phyloP scores from a whole-genome alignment of 2,113 vertebrate species.

The Bufo gargarizans region DNA sequence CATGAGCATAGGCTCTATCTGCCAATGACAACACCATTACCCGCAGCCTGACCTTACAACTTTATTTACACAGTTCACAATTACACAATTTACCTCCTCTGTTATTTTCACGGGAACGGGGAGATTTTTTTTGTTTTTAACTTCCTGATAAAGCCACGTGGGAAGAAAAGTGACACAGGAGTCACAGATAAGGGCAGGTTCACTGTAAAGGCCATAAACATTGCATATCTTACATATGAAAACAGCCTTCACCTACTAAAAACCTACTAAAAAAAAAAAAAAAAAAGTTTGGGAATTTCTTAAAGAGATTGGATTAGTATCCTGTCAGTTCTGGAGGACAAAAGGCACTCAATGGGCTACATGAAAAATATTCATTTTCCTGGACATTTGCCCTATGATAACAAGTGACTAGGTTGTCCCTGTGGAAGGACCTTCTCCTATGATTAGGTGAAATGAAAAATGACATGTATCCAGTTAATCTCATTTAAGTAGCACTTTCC shows the following conservation, averaged over 20 bases:
- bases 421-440: background rate
- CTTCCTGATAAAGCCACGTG: background rate
- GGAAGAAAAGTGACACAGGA: background rate
- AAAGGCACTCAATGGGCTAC: too few species aligned
- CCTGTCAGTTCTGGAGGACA: too few species aligned
- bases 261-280: too few species aligned
- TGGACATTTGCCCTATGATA: background rate
- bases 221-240: too few species aligned
- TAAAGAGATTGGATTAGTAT: background rate
- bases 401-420: background rate
- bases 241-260: background rate
- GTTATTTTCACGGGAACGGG: background rate
- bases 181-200: background rate
- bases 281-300: background rate
- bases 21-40: background rate
- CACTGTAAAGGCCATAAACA: too few species aligned
- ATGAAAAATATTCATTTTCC: too few species aligned
- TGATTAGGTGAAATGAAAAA: background rate
- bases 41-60: slow-evolving; percentile 17
- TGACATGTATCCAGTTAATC: too few species aligned
- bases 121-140: background rate
- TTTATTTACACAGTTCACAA: slow-evolving; percentile 14
- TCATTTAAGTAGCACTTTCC: too few species aligned
- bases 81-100: background rate
- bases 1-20: background rate